Evolutionary conservation across 1,140 invertebrate species (phyloP).

Genomic region (Meloidogyne hapla): DNA sequence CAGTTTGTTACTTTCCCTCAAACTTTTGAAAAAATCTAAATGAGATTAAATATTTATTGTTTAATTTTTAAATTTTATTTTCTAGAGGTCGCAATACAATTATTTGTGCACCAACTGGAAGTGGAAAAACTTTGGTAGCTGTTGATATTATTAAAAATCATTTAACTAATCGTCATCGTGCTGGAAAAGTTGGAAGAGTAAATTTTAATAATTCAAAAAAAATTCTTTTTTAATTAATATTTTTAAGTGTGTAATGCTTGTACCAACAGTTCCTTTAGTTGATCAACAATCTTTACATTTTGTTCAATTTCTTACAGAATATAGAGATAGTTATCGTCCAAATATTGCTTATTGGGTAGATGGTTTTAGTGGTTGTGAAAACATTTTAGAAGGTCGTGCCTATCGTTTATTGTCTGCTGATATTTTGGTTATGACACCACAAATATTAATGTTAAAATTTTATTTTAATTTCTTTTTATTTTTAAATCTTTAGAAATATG

Average conservation of each 20-base stretch:
- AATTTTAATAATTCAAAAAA: conserved; percentile 24
- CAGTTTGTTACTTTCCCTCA: too few species aligned
- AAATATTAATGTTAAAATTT: neutral
- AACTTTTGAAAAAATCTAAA: too few species aligned
- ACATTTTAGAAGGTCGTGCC: conserved; percentile 32
- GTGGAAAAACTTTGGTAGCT: conserved; percentile 57
- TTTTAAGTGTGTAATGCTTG: conserved; percentile 41
- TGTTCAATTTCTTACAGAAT: conserved; percentile 20
- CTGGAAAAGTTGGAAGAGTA: conserved; percentile 32
- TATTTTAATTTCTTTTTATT: neutral
- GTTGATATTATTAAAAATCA: conserved; percentile 54
- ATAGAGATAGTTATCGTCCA: conserved; percentile 15
- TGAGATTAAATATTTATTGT: too few species aligned
- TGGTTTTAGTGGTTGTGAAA: conserved; percentile 45
- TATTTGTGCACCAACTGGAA: conserved; percentile 60
- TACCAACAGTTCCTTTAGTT: conserved; percentile 56
- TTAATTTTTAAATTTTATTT: neutral
- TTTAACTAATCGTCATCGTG: conserved; percentile 17
- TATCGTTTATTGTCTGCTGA: conserved; percentile 19
- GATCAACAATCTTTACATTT: conserved; percentile 46
- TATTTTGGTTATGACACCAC: conserved; percentile 13
- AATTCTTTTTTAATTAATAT: neutral
- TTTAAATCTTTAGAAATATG: neutral
- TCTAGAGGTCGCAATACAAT: conserved; percentile 49
- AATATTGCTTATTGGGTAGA: conserved; percentile 32